A percentile compares a stretch with the other conserved stretches of the same genome.
These are phyloP conservation scores for Papilio protenor DNA, from an alignment of 2,888 invertebrate genomes.

Conservation along the genomic window DNA sequence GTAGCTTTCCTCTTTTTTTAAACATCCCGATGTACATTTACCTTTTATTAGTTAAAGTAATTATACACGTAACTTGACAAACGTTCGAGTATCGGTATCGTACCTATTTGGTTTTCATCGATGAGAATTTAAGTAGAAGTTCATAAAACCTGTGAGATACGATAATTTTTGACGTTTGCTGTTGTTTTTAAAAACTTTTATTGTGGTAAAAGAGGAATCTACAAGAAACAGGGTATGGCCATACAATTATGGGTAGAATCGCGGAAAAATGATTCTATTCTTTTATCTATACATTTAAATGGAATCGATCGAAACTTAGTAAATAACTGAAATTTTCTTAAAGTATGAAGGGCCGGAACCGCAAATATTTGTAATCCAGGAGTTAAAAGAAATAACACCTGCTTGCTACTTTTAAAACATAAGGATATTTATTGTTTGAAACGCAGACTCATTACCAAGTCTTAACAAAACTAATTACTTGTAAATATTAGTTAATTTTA, in stretches of 20 bases:
- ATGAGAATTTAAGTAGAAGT: not conserved
- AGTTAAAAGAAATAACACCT: not conserved
- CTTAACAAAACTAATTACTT: slow-evolving; percentile 1
- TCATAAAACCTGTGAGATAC: not conserved
- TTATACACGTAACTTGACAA: not conserved
- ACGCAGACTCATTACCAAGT: not conserved
- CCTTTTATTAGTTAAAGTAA: not conserved
- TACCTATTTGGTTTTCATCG: too few relatives aligned
- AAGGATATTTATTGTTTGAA: not conserved
- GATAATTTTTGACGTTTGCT: not conserved
- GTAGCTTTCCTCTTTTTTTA: slow-evolving; percentile 35
- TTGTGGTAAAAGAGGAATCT: too few relatives aligned
- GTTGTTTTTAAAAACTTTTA: not conserved
- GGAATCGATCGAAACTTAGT: too few relatives aligned
- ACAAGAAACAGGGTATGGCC: too few relatives aligned
- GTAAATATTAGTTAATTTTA: slow-evolving; percentile 26
- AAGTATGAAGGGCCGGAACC: not conserved
- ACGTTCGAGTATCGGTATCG: too few relatives aligned
- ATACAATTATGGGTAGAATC: too few relatives aligned
- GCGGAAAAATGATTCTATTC: too few relatives aligned
- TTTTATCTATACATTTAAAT: not conserved
- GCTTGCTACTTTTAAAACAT: not conserved
- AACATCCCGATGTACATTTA: slow-evolving; percentile 24
- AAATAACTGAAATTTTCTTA: too few relatives aligned
- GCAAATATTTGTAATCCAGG: not conserved